Evolutionary conservation across 2,888 invertebrate genomes (phyloP), one percentile per base, ranked within the genome.

Genomic region (Resseliella maxima): DNA sequence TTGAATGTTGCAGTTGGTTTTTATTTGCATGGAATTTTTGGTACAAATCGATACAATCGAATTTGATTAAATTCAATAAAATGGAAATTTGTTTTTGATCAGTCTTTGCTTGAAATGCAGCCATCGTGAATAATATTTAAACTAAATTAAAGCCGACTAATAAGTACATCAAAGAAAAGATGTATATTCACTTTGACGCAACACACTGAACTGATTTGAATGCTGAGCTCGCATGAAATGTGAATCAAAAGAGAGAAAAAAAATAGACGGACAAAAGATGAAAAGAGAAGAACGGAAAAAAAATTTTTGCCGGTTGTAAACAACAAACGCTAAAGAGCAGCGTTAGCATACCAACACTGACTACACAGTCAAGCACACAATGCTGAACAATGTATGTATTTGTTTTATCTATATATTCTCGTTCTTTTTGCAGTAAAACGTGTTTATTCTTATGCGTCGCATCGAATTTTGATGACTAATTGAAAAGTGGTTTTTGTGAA

Each of bases 81-180:
- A 83, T 83, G 24, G 83, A 83, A 83, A 83, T 83, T 83, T 83
- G 83, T 38, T 83, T 83, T 83, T 24, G 21, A 38, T 83, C 41
- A n/a, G 83, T 83, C 5, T 36, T 38, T 31, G 83, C 36, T 27
- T 38, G 36, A 24, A 83, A 83, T n/a, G 83, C n/a, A 2, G 41
- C 83, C 83, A 83, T 83, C 10, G 15, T 12, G 15, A 50, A 18
- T 50, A 18, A 18, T 18, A 41, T 18, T 41, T 41, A 41, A 31
- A 64, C 27, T 27, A 27, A 27, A 64, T 24, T 27, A 27, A 27
- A 64, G 31, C 12, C 12, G 8, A 64, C 12, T 27, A 64, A 64
- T 2, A 64, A 6, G 3, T 54, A 21, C 12, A 50, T 50, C 8
- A 8, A 50, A 50, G n/a, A 50, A 15, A 50, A 18, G n/a, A 59